Evolutionary conservation across 92 coral and sea anemone species (phyloP), one percentile per base, ranked within the genome.

Genomic region (Anthopleura xanthogrammica): DNA sequence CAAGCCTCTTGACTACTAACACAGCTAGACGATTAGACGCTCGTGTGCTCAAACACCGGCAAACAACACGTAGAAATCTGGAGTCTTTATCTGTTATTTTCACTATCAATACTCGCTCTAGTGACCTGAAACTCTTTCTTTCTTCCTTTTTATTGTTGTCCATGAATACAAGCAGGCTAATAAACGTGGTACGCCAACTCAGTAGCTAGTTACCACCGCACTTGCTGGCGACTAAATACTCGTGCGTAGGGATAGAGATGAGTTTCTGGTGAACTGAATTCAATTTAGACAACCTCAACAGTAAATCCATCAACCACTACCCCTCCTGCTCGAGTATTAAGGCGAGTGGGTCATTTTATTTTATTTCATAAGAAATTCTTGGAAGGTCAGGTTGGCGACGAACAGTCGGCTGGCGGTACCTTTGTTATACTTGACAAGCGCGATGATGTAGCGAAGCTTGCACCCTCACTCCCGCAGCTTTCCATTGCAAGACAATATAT

Each of bases 361-460:
- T 88, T 89, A 84, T 92, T 81, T 84, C 92, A 90, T 85, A 89
- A 80, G 90, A 93, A 94, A 97, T 97, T 95, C 99, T 94, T 97
- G 85, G 90, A 86, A 86, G 98, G 99, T 97, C 99, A 91, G 78
- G 78, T 80, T 89, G 99, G 99, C 99, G 99, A 94, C 99, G 86
- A 62, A 52, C 71, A 90, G 99, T 90, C 99, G 96, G 89, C 77
- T 75, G 98, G 86, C 99, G 99, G 99, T 92, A 14, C 88, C 98
- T 97, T 97, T 97, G 99, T 89, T 29, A 87, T 79, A 75, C 79
- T 89, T 79, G 90, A 87, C 91, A 88, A 84, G 76, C 75, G 72
- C 82, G 87, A 81, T 77, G 87, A 80, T 83, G 84, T 29, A 65
- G 83, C 66, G 87, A 29, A 89, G 70, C n/a, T 62, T 50, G 77